Evolutionary conservation across 1,140 invertebrate species (phyloP).

Genomic region (Pissodes strobi): DNA sequence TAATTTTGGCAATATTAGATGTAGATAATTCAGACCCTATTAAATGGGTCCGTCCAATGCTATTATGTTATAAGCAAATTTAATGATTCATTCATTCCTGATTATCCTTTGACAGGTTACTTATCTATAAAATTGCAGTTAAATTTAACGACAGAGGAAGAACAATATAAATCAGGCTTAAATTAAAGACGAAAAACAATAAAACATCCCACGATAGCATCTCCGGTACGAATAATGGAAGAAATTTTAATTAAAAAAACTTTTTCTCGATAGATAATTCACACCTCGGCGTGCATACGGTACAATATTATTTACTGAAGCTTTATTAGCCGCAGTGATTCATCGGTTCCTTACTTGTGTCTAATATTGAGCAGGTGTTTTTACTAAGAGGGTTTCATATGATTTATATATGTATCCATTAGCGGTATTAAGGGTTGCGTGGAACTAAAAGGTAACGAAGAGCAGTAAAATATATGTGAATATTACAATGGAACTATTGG

Average conservation of each 20-base stretch:
- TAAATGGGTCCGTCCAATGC: too few relatives aligned
- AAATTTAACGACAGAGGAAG: too few relatives aligned
- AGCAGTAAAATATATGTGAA: not conserved
- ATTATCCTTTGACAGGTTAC: too few relatives aligned
- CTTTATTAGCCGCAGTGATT: constrained; percentile 2
- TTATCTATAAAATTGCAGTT: too few relatives aligned
- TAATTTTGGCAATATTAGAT: too few relatives aligned
- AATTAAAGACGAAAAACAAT: too few relatives aligned
- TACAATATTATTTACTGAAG: not conserved
- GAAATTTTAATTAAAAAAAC: constrained; percentile 15
- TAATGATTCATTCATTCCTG: too few relatives aligned
- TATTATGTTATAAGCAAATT: too few relatives aligned
- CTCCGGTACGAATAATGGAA: not conserved
- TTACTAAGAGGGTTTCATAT: constrained; percentile 1
- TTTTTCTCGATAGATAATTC: not conserved
- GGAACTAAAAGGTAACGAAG: not conserved
- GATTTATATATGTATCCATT: constrained; percentile 8
- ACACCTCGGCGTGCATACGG: constrained; percentile 2
- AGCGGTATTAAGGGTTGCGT: not conserved
- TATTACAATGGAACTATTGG: too few relatives aligned
- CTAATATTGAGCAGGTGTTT: constrained; percentile 6
- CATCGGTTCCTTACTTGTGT: too few relatives aligned
- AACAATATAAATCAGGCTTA: too few relatives aligned
- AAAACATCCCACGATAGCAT: constrained; percentile 2
- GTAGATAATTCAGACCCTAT: too few relatives aligned